Conservation (phyloP, 2,113 vertebrate genomes). For the Limanda limanda region DNA sequence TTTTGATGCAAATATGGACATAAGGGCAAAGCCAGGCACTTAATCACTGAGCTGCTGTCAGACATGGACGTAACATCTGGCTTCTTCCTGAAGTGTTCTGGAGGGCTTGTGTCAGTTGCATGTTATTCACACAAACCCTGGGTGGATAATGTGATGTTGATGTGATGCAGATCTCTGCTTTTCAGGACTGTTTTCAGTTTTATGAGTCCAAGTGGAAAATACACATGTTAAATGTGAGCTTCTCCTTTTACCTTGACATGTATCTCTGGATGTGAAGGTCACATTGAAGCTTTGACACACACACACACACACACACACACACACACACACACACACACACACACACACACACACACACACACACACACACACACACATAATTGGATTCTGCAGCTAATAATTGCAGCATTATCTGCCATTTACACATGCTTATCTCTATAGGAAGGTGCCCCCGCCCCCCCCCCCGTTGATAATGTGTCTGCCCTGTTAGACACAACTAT, state of each 20-base stretch:
- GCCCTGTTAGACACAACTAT: constrained; percentile 32
- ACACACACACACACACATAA: neutral
- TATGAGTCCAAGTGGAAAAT: too few species aligned
- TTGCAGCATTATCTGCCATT: constrained; percentile 56
- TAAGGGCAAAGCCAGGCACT: too few species aligned
- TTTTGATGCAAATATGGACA: too few species aligned
- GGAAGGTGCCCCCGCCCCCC: constrained; percentile 23
- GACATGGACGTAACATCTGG: too few species aligned
- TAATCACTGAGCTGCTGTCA: too few species aligned
- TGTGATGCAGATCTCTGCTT: too few species aligned
- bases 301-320: constrained; percentile 7
- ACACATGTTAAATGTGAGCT: neutral
- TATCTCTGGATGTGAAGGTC: constrained; percentile 24
- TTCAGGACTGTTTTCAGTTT: too few species aligned
- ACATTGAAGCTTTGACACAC: constrained; percentile 28
- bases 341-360: constrained; percentile 26
- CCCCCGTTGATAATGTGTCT: constrained; percentile 32
- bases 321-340: constrained; percentile 19
- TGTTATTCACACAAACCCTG: too few species aligned
- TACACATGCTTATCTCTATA: constrained; percentile 61
- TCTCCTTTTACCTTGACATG: too few species aligned
- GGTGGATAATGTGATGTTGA: too few species aligned
- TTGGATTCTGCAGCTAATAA: constrained; percentile 11
- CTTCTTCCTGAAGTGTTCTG: too few species aligned
- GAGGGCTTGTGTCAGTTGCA: too few species aligned